Conservation (phyloP, 2,113 vertebrate species). For the Danio rerio region GRCz12tu NC_133195.1:25513501-25514000, state of each 20-base stretch:
- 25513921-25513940: slow-evolving; percentile 40
- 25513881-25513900: background rate
- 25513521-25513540: too few relatives aligned
- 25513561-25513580: background rate
- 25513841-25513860: background rate
- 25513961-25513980: slow-evolving; percentile 40
- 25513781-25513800: background rate
- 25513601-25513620: background rate
- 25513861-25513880: background rate
- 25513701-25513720: slow-evolving; percentile 8
- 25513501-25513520: too few relatives aligned
- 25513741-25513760: background rate
- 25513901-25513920: slow-evolving; percentile 7
- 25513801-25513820: background rate
- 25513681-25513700: slow-evolving; percentile 1
- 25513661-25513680: background rate
- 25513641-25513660: background rate
- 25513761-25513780: background rate
- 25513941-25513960: slow-evolving; percentile 40
- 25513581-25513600: background rate
- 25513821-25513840: background rate
- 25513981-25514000: slow-evolving; percentile 41
- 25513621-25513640: background rate
- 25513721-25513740: background rate
- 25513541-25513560: too few relatives aligned